Evolutionary conservation across 2,888 invertebrate species (phyloP).

Genomic region (Chelonus formosanus): DNA sequence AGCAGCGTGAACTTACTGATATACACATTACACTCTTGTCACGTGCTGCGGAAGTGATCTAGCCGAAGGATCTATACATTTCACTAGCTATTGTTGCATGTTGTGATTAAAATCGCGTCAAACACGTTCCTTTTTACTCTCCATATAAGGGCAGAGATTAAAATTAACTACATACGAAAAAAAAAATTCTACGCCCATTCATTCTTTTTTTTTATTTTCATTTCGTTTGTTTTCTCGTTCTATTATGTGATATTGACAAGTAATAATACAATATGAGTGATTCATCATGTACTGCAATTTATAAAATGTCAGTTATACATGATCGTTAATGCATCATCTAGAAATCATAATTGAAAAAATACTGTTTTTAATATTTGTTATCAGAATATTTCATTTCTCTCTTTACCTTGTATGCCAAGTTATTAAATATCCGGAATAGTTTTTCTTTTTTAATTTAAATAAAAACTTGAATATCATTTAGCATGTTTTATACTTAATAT

Average conservation of each 20-base stretch:
- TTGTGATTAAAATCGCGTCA: slow-evolving; percentile 26
- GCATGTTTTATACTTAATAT: too few species aligned
- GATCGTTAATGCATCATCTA: slow-evolving; percentile 2
- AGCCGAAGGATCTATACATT: slow-evolving; percentile 30
- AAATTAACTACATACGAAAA: neutral
- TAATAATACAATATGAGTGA: slow-evolving; percentile 11
- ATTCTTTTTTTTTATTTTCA: neutral
- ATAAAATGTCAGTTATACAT: slow-evolving; percentile 13
- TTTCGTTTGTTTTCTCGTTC: neutral
- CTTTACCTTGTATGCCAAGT: too few species aligned
- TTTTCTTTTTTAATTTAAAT: too few species aligned
- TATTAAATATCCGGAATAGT: too few species aligned
- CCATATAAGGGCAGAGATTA: slow-evolving; percentile 10
- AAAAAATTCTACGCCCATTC: slow-evolving; percentile 6
- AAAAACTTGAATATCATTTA: too few species aligned
- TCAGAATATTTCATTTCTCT: too few species aligned
- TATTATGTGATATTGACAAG: slow-evolving; percentile 7
- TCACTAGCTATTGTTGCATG: slow-evolving; percentile 26
- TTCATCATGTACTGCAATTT: slow-evolving; percentile 14
- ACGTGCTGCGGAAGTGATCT: slow-evolving; percentile 33
- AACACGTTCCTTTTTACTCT: slow-evolving; percentile 4
- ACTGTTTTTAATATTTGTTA: too few species aligned
- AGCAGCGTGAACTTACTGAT: neutral
- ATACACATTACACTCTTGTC: slow-evolving; percentile 22
- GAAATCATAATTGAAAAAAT: neutral